phyloP scores from a whole-genome alignment of 2,113 vertebrate species.

The Cololabis saira region DNA sequence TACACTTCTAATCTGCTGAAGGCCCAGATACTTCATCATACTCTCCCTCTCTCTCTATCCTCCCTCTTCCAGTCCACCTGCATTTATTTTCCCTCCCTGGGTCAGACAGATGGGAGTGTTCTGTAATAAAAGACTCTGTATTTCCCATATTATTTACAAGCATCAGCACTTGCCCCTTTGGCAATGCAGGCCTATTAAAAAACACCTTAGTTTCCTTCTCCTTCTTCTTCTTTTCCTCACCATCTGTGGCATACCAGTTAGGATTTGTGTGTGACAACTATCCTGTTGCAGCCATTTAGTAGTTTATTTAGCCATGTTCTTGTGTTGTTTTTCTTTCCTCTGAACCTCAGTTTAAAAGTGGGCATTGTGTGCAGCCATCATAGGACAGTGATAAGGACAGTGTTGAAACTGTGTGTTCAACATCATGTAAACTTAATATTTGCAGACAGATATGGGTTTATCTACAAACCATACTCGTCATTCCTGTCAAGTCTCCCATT shows the following conservation, averaged over 20 bases:
- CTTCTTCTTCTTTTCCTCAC: background rate
- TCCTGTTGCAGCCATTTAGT: constrained; percentile 53
- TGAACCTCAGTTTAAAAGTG: constrained; percentile 63
- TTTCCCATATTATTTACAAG: constrained; percentile 74
- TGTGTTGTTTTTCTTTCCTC: constrained; percentile 45
- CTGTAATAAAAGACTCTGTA: constrained; percentile 67
- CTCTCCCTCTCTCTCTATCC: constrained; percentile 14
- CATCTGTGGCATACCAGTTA: constrained; percentile 27
- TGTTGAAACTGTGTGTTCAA: background rate
- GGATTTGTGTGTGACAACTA: constrained; percentile 60
- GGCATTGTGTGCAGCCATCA: constrained; percentile 30
- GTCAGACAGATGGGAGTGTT: constrained; percentile 66
- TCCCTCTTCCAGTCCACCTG: constrained; percentile 30
- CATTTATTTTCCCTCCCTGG: constrained; percentile 64
- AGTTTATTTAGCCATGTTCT: constrained; percentile 70
- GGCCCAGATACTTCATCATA: constrained; percentile 42
- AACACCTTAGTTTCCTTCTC: background rate
- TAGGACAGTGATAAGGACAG: background rate
- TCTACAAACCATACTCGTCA: too few relatives aligned
- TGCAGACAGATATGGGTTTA: constrained; percentile 6
- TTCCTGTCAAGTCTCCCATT: too few relatives aligned
- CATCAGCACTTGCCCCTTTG: constrained; percentile 35
- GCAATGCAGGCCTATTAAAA: constrained; percentile 21
- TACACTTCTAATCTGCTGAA: constrained; percentile 49
- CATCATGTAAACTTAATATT: background rate